Conservation (phyloP, 2,888 invertebrate species). For the Anticlea derivata region DNA sequence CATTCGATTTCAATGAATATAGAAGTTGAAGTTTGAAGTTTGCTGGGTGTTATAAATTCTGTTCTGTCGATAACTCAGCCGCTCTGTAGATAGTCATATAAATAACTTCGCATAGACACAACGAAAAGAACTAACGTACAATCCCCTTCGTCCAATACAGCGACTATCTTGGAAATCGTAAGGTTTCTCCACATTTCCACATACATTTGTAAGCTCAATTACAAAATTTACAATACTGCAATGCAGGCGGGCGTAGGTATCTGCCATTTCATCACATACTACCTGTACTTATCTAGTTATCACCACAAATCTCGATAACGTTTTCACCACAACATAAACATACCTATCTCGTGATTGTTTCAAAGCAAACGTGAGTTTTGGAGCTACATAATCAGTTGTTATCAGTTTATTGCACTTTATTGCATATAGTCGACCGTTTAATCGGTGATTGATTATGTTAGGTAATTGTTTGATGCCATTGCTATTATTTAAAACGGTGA, state of each 20-base stretch:
- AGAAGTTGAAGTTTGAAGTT: no score
- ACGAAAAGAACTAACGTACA: no score
- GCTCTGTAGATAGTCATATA: no score
- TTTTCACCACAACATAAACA: slow-evolving; percentile 12
- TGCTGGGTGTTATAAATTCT: no score
- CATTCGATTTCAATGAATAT: no score
- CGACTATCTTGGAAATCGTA: not conserved
- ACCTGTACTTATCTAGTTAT: not conserved
- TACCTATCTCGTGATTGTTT: not conserved
- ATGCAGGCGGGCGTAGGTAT: not conserved
- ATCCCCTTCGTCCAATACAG: no score
- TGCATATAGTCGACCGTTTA: not conserved
- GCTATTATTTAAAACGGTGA: no score
- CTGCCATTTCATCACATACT: not conserved
- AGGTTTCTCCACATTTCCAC: not conserved
- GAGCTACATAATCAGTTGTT: not conserved
- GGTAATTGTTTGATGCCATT: not conserved
- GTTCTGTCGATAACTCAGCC: no score
- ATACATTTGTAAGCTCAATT: slow-evolving; percentile 1
- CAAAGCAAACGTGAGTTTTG: slow-evolving; percentile 6
- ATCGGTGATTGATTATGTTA: not conserved
- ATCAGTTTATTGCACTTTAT: not conserved
- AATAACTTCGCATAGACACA: no score
- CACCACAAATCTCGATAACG: slow-evolving; percentile 1
- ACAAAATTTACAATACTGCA: slow-evolving; percentile 5